These are phyloP conservation scores for Orchestia grillus DNA, from an alignment of 1,140 invertebrate genomes.

Conservation along the genomic window DNA sequence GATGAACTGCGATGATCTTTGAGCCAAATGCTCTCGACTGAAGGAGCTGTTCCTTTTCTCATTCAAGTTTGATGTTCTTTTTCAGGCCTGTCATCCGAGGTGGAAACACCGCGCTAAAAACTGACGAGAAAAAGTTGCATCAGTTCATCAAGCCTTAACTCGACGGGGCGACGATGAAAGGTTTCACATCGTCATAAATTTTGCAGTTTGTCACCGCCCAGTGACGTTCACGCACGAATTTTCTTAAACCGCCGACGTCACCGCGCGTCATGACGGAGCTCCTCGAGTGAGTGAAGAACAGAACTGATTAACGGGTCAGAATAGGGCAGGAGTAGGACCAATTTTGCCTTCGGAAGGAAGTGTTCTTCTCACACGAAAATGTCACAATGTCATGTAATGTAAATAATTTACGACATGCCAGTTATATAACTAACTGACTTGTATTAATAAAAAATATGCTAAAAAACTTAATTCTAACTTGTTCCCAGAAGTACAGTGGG, in stretches of 20 bases:
- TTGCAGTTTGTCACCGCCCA: conserved; percentile 23
- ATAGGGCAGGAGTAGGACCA: not conserved
- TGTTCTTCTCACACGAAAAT: too few relatives aligned
- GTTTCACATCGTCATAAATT: conserved; percentile 22
- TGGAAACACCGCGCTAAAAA: not conserved
- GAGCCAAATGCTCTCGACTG: not conserved
- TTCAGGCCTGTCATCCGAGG: not conserved
- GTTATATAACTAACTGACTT: too few relatives aligned
- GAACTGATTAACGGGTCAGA: not conserved
- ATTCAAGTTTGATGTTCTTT: not conserved
- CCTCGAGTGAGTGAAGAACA: not conserved
- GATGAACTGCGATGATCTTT: not conserved
- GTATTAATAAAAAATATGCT: too few relatives aligned
- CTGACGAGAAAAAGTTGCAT: conserved; percentile 4
- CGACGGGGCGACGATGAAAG: not conserved
- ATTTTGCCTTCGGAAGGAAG: too few relatives aligned
- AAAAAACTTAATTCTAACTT: too few relatives aligned
- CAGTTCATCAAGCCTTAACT: conserved; percentile 47
- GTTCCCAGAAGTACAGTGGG: too few relatives aligned
- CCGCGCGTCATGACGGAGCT: not conserved
- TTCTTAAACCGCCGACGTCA: not conserved
- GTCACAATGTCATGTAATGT: too few relatives aligned
- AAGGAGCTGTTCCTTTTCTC: not conserved
- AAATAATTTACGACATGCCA: too few relatives aligned
- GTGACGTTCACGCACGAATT: not conserved